Evolutionary conservation across 2,113 vertebrate genomes (phyloP), one percentile per base, ranked within the genome.

Genomic region (Quiscalus mexicanus): DNA sequence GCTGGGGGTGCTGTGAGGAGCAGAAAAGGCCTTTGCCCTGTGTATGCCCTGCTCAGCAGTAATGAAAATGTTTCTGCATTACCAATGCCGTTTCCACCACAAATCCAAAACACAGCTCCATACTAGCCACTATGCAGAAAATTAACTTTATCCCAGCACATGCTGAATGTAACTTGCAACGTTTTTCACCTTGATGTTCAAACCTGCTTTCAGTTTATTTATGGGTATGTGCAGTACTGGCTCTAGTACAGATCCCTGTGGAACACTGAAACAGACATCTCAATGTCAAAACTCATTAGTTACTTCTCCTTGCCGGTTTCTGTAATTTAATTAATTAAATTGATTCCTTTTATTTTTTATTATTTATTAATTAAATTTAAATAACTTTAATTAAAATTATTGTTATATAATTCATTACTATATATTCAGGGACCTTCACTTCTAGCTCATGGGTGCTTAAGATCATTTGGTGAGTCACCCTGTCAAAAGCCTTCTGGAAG

Each of bases 141-240:
- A 68, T 37, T 55, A 60, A 24, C 47, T 74, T 74, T 42, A 80
- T 47, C 27, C 7, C 27, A 55, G n/a, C 18, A 33, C 12, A 42
- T 35, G 33, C 20, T 78, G 50, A 53, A 81, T 55, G 50, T 74
- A 33, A 64, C 31, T 87, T 67, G 28, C 13, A 60, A 49, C 5
- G 5, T 30, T 82, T 95, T 82, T 88, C 65, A 56, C 49, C 70
- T 84, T 90, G 58, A 28, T 88, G 68, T 71, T 90, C 27, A 90
- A 90, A 69, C 7, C 3, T 35, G 7, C 44, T 77, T 83, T 80
- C 33, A 19, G 21, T 82, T 89, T 90, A 64, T 88, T 93, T 86
- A 73, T 64, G 31, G 37, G 9, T 71, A 45, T 20, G 6, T 58
- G 50, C 21, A 70, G 17, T 74, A 12, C 39, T 77, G 24, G 33